phyloP scores from a whole-genome alignment of 2,797 vertebrate species.

The Zenarchopterus dispar region DNA sequence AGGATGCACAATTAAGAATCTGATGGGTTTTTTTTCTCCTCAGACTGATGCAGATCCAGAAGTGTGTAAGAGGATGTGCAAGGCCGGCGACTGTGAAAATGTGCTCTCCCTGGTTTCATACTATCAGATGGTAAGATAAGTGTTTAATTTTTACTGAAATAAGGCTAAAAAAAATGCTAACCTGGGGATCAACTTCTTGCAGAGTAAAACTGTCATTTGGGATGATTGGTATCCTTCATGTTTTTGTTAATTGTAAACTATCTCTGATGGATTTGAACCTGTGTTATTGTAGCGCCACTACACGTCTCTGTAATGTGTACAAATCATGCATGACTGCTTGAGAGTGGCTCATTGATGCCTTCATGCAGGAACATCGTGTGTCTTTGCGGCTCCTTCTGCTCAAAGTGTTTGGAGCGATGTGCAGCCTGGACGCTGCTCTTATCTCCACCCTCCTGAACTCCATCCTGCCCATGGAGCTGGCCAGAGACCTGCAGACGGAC shows the following conservation, averaged over 20 bases:
- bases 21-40: neutral
- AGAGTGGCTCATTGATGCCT: neutral
- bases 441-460: conserved; percentile 95
- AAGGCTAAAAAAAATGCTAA: neutral
- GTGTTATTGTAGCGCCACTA: no score
- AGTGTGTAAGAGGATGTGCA: conserved; percentile 98
- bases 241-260: no score
- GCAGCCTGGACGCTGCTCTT: conserved; percentile 89
- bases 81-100: conserved; percentile 89
- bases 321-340: neutral
- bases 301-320: no score
- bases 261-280: no score
- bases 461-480: conserved; percentile 96
- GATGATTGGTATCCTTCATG: no score
- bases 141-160: neutral
- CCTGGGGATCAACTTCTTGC: neutral
- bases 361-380: conserved; percentile 90
- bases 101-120: conserved; percentile 93
- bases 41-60: conserved; percentile 98
- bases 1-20: conserved; percentile 5
- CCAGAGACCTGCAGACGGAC: conserved; percentile 94
- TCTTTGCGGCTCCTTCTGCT: conserved; percentile 91
- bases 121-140: conserved; percentile 95
- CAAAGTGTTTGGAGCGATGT: conserved; percentile 98
- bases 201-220: neutral